phyloP scores from a whole-genome alignment of 2,797 vertebrate genomes.

The Coreius guichenoti region DNA sequence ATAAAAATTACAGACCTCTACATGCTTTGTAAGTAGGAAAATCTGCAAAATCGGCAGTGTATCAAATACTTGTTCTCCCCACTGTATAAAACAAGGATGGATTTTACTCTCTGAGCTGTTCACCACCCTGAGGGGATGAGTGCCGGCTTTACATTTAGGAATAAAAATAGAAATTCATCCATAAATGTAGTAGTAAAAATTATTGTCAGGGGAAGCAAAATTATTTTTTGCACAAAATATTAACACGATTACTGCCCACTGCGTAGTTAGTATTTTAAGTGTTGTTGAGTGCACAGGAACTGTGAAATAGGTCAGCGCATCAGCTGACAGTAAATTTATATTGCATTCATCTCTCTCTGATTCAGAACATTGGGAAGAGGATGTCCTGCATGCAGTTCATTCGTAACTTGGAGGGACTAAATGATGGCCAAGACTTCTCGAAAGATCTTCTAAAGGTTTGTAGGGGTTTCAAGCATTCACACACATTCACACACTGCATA shows the following conservation, averaged over 20 bases:
- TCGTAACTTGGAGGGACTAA: slow-evolving; percentile 91
- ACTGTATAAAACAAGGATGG: slow-evolving; percentile 1
- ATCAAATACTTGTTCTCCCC: too few relatives aligned
- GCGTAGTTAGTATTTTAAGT: slow-evolving; percentile 5
- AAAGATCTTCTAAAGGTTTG: slow-evolving; percentile 93
- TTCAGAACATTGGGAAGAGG: slow-evolving; percentile 92
- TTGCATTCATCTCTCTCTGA: slow-evolving; percentile 35
- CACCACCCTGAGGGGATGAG: neutral
- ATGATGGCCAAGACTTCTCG: slow-evolving; percentile 91
- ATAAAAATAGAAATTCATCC: slow-evolving; percentile 34
- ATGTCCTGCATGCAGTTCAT: slow-evolving; percentile 96
- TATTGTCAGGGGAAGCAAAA: neutral
- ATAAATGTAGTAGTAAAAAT: slow-evolving; percentile 23
- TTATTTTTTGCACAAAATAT: slow-evolving; percentile 1
- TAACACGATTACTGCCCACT: neutral
- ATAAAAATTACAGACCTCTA: too few relatives aligned
- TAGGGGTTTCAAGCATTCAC: slow-evolving; percentile 28
- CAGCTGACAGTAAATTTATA: slow-evolving; percentile 24
- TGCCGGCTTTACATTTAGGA: slow-evolving; percentile 8
- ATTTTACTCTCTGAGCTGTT: slow-evolving; percentile 8
- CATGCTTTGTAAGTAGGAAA: too few relatives aligned
- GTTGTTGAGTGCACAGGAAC: slow-evolving; percentile 25
- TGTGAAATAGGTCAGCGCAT: slow-evolving; percentile 37
- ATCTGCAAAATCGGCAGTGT: too few relatives aligned
- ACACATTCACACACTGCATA: neutral